These are phyloP conservation scores for Pangasius krempfi DNA, from an alignment of 2,797 vertebrate species.

Conservation along the genomic window DNA sequence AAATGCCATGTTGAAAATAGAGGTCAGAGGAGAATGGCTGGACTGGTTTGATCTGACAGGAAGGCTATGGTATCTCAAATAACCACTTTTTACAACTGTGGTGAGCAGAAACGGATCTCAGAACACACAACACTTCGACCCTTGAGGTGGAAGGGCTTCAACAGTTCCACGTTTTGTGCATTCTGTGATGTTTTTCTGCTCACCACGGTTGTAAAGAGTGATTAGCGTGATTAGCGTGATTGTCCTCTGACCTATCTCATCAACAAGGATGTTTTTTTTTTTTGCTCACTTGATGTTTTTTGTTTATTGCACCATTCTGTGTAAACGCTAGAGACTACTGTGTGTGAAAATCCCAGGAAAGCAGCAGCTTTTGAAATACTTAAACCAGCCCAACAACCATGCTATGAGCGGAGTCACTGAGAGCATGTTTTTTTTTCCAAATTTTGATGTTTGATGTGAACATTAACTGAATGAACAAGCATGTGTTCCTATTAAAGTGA, in stretches of 20 bases:
- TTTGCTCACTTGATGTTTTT: neutral
- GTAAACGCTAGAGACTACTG: neutral
- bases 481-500: neutral
- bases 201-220: neutral
- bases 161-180: neutral
- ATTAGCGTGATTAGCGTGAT: too few relatives aligned
- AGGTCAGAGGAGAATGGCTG: neutral
- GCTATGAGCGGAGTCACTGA: neutral
- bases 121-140: neutral
- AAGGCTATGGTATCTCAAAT: neutral
- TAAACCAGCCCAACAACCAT: neutral
- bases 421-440: too few relatives aligned
- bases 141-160: neutral
- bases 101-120: neutral
- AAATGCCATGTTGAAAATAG: neutral
- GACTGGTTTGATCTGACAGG: neutral
- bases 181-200: neutral
- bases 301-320: neutral
- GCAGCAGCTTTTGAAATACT: neutral
- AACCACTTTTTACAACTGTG: neutral
- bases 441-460: neutral
- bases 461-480: neutral
- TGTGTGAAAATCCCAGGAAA: neutral
- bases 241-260: neutral
- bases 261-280: neutral